These are phyloP conservation scores for Camponotus floridanus DNA, from an alignment of 1,140 invertebrate species.

Conservation along the genomic window DNA sequence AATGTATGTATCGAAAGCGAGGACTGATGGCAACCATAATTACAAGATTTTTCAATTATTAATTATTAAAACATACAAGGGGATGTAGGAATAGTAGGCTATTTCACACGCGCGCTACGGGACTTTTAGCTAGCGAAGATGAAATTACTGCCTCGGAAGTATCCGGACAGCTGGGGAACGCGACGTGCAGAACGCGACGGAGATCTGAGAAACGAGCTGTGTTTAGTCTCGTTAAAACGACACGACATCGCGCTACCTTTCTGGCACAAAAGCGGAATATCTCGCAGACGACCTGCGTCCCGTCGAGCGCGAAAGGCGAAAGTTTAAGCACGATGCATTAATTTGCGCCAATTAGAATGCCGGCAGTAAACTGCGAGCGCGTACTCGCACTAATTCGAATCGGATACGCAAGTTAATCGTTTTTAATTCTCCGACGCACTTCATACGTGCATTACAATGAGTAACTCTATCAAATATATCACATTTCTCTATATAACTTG, in stretches of 20 bases:
- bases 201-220: constrained; percentile 60
- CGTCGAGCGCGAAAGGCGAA: constrained; percentile 53
- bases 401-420: constrained; percentile 41
- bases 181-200: constrained; percentile 40
- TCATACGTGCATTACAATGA: not conserved
- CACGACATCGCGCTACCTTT: constrained; percentile 52
- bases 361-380: constrained; percentile 52
- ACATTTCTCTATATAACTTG: not conserved
- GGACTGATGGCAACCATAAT: not conserved
- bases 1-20: not conserved
- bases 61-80: constrained; percentile 10
- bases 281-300: constrained; percentile 48
- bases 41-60: not conserved
- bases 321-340: constrained; percentile 53
- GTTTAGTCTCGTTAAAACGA: constrained; percentile 61
- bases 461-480: not conserved
- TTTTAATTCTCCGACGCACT: constrained; percentile 33
- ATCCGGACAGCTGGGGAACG: constrained; percentile 25
- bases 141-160: constrained; percentile 58
- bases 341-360: constrained; percentile 57
- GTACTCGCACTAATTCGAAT: constrained; percentile 32
- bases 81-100: not conserved
- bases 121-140: constrained; percentile 58
- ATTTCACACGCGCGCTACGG: constrained; percentile 48
- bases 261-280: constrained; percentile 56